Evolutionary conservation across 2,113 vertebrate species (phyloP).

Genomic region (Macroglossus sobrinus): DNA sequence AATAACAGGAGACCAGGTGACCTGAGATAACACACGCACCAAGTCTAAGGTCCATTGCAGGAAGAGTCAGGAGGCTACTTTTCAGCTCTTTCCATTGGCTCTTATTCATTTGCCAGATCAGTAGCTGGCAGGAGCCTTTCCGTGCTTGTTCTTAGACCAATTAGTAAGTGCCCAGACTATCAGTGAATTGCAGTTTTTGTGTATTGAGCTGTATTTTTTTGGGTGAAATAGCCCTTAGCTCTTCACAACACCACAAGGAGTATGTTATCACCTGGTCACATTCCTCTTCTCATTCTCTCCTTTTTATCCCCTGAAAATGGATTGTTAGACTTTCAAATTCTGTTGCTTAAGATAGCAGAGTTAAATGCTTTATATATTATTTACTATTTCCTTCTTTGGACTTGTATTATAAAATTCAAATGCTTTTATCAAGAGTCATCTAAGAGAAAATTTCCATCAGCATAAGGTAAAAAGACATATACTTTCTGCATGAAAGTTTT

Average conservation of each 20-base stretch:
- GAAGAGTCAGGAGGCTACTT: neutral
- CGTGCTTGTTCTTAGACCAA: neutral
- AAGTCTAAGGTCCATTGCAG: neutral
- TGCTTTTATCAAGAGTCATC: neutral
- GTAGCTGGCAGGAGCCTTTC: neutral
- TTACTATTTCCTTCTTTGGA: neutral
- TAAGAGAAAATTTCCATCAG: neutral
- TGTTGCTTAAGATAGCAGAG: neutral
- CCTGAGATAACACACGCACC: neutral
- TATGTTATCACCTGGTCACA: neutral
- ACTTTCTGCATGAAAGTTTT: neutral
- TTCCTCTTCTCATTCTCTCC: neutral
- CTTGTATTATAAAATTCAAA: conserved; percentile 3
- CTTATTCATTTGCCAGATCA: neutral
- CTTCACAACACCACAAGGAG: neutral
- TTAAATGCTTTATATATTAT: neutral
- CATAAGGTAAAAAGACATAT: neutral
- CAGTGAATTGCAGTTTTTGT: neutral
- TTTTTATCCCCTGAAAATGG: neutral
- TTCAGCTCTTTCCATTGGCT: neutral
- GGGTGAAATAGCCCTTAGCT: neutral
- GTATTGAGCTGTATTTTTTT: neutral
- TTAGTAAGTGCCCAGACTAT: neutral
- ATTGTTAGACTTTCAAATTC: no score
- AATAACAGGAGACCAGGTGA: neutral